Evolutionary conservation across 2,888 invertebrate species (phyloP).

Genomic region (Noctua fimbriata): DNA sequence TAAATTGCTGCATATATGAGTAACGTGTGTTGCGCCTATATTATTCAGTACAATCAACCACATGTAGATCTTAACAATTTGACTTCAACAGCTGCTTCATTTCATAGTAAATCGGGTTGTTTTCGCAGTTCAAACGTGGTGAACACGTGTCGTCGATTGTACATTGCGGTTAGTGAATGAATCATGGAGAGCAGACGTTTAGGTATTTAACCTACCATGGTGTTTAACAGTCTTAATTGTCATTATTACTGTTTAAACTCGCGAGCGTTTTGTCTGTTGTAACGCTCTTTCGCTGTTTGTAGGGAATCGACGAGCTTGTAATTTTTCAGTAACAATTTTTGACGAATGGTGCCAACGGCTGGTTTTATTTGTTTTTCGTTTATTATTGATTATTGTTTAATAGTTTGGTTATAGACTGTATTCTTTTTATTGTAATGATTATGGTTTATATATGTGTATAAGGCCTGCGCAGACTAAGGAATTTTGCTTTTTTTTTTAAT

Average conservation of each 20-base stretch:
- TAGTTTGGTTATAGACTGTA: no score
- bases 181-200: slow-evolving; percentile 46
- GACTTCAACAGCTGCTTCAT: not conserved
- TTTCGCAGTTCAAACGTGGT: slow-evolving; percentile 2
- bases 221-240: slow-evolving; percentile 57
- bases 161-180: slow-evolving; percentile 54
- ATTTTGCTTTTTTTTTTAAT: no score
- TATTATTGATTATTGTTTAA: not conserved
- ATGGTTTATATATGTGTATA: not conserved
- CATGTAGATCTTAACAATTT: not conserved
- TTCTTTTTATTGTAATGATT: not conserved
- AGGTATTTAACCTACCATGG: slow-evolving; percentile 49
- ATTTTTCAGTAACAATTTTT: not conserved
- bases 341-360: not conserved
- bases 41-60: slow-evolving; percentile 11
- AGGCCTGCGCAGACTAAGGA: not conserved
- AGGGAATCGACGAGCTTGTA: not conserved
- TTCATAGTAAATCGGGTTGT: not conserved
- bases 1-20: slow-evolving; percentile 22
- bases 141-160: slow-evolving; percentile 7
- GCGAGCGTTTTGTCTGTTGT: slow-evolving; percentile 16
- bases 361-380: slow-evolving; percentile 1
- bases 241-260: slow-evolving; percentile 52
- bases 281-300: slow-evolving; percentile 25
- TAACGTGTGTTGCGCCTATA: slow-evolving; percentile 1